Base-by-base conservation (phyloP, 2,113 vertebrate species). In the Atrichornis clamosus region DNA sequence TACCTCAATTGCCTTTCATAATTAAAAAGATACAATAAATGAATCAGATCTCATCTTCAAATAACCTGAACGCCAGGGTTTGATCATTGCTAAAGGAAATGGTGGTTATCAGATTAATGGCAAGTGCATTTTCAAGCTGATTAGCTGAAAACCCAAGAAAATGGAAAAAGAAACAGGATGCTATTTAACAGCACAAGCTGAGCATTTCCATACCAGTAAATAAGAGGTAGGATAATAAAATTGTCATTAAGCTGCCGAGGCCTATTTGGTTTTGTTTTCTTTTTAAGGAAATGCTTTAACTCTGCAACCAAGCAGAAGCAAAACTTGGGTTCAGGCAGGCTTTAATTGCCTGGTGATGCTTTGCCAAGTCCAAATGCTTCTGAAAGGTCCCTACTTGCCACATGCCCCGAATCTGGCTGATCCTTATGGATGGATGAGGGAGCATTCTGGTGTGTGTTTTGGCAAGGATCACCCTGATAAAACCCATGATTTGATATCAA, bases 21-120 rank as follows among this genome's bases (percentile, higher is more conserved):
- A 97, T 95, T 94, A 95, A 97, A 96, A 95, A 95, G 78, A 58
- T 89, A 50, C 52, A 77, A 96, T 84, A 92, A 95, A 96, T 96
- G 13, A 94, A 88, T 92, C 72, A 81, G 58, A 82, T 60, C 73
- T 64, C 76, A 56, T 93, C 68, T 95, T 87, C 85, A 90, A 96
- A 96, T 82, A 47, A 93, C 87, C 78, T 95, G 72, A 90, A 70
- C 19, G 3, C 65, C 59, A 58, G 64, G 39, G 60, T 90, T 72
- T 92, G 84, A 93, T 79, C 52, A 74, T 32, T 89, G 67, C 64
- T 94, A 67, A 75, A 97, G 72, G 88, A 95, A 94, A 72, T 22
- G 8, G 28, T 91, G 87, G 75, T 95, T 94, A 95, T 95, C 87
- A 90, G 80, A 95, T 96, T 89, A 94, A 89, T 82, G 89, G 72